Evolutionary conservation across 2,888 invertebrate species (phyloP).

Genomic region (Oscheius sp.): DNA sequence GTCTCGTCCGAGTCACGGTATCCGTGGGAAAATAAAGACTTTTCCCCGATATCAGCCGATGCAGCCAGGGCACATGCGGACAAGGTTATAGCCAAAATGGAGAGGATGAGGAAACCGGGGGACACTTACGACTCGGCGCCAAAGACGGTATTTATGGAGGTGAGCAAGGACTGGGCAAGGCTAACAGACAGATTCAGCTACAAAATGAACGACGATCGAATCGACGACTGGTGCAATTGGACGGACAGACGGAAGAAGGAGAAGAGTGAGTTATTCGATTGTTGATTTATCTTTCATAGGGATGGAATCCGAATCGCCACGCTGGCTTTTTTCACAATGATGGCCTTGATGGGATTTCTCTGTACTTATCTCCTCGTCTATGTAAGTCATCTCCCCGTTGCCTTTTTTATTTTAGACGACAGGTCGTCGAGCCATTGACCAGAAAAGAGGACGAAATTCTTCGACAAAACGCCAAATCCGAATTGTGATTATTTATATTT

Average conservation of each 20-base stretch:
- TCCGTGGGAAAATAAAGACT: constrained; percentile 22
- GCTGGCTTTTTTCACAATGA: constrained; percentile 39
- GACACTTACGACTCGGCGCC: constrained; percentile 27
- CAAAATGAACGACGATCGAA: constrained; percentile 24
- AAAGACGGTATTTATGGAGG: constrained; percentile 12
- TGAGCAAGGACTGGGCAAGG: neutral
- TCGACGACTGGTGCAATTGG: constrained; percentile 5
- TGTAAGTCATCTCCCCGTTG: too few species aligned
- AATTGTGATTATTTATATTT: neutral
- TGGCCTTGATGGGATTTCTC: constrained; percentile 38
- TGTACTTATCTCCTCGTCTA: constrained; percentile 38
- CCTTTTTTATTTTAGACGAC: too few species aligned
- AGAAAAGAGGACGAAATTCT: constrained; percentile 5
- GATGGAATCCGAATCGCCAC: constrained; percentile 38
- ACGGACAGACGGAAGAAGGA: constrained; percentile 18
- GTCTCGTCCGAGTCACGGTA: constrained; percentile 8
- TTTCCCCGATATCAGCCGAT: constrained; percentile 9
- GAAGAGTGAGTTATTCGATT: constrained; percentile 3
- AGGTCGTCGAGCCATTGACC: constrained; percentile 37
- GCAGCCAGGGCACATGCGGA: constrained; percentile 28
- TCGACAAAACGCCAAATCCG: constrained; percentile 1
- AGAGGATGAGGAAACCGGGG: constrained; percentile 29
- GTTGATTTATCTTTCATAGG: neutral
- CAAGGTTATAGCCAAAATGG: constrained; percentile 28
- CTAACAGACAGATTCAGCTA: neutral